Base-by-base conservation (phyloP, 2,888 invertebrate species). In the Sinohyriopsis cumingii region DNA sequence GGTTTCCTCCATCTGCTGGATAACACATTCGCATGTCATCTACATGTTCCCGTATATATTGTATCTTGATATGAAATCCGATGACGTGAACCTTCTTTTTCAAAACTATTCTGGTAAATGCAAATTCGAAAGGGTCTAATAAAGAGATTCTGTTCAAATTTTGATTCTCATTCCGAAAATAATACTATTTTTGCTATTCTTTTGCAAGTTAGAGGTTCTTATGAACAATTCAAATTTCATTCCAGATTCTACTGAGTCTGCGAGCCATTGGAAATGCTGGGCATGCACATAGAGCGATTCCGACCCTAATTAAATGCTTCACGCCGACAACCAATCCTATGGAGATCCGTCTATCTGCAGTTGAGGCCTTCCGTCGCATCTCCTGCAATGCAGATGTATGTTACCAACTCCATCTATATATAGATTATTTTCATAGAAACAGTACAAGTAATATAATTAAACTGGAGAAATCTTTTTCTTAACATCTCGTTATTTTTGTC, bases 241-340 rank as follows among this genome's bases (percentile, higher is more conserved):
- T 71, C 5, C 74, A 84, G 85, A 91, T 94, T 63, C 91, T 95
- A 74, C 92, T 95, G 79, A 93, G 94, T 18, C 91, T 97, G 28
- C 96, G 97, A 91, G 95, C 96, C 0, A 89, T 97, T 6, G 96
- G 96, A 22, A 98, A 97, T 88, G 94, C 95, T 79, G 98, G 97
- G 1, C 91, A 94, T 0, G 92, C 94, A 53, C 79, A 80, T 20
- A 65, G 73, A n/a, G 79, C 81, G n/a, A 81, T 82, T 18, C 63
- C 81, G 7, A 82, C 81, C 4, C 73, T 90, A 55, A 77, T 78
- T 55, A 79, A 79, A 25, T 89, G 89, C 74, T 73, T 81, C 72
- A 76, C 72, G 57, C 79, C 95, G 82, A 88, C 91, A 1, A 91
- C 92, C n/a, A 89, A 93, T 7, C 92, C 94, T 0, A 92, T 93